Evolutionary conservation across 2,797 vertebrate species (phyloP).

Genomic region (Graptemys geographica): DNA sequence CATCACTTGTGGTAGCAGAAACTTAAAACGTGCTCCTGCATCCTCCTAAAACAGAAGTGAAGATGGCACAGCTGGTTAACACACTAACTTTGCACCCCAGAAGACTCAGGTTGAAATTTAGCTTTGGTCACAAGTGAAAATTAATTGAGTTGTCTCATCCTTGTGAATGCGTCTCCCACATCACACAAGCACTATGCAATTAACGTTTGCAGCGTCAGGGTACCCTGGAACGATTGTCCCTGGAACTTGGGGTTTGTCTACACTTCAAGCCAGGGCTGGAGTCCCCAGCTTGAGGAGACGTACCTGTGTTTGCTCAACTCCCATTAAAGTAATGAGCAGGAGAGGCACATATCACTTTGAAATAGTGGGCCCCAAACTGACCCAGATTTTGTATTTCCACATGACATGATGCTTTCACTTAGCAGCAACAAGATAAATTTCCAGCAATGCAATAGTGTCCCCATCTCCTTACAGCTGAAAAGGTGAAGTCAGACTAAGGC

Average conservation of each 20-base stretch:
- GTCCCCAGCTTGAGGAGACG: not conserved
- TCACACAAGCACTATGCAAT: not conserved
- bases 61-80: not conserved
- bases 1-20: not conserved
- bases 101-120: not conserved
- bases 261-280: not conserved
- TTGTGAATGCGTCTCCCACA: not conserved
- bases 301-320: fast-evolving
- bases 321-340: not conserved
- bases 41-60: not conserved
- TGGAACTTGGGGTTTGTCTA: not conserved
- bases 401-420: not conserved
- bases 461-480: not conserved
- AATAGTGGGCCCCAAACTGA: not conserved
- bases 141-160: not conserved
- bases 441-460: not conserved
- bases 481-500: not conserved
- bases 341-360: not conserved
- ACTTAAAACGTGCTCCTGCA: not conserved
- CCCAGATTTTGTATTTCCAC: not conserved
- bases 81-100: fast-evolving
- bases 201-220: not conserved
- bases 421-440: not conserved
- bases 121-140: not conserved
- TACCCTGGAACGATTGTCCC: not conserved